Evolutionary conservation across 2,888 invertebrate species (phyloP), one percentile per base, ranked within the genome.

Genomic region (Microdon myrmicae): DNA sequence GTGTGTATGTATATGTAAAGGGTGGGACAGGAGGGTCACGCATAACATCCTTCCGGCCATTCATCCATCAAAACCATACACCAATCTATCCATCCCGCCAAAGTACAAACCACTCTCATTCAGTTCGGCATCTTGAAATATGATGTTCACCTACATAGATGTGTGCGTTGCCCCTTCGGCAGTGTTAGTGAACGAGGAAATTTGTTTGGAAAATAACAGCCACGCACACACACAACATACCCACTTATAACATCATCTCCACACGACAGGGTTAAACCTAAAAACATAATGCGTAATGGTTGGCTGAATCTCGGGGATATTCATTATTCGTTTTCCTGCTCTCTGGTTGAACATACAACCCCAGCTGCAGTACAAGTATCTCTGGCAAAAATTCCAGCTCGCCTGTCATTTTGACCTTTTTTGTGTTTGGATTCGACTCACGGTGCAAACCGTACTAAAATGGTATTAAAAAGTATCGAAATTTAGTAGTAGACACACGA

Each of bases 251-350:
- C 16, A 12, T 17, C 10, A 41, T 16, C n/a, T n/a, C n/a, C n/a
- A n/a, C n/a, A n/a, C 41, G 45, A 64, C 56, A 64, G 67, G 67
- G 67, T 56, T 68, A 68, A 59, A 68, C 67, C 67, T 67, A 68
- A 68, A 68, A 67, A 68, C 64, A 64, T 67, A 68, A 66, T 68
- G 68, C 67, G 60, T 68, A 66, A 68, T 68, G 68, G 68, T 68
- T 68, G 67, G 68, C 47, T 68, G 68, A 54, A 51, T 68, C 43
- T 61, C 59, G 48, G 49, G 45, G 47, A 54, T 60, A 49, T 55
- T 60, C 60, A 55, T 60, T 60, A 10, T n/a, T 49, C 54, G 54
- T 55, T 55, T 47, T 39, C 16, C 51, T 53, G 66, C 34, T 58
- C 44, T 54, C 66, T 53, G 44, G 56, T 47, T 32, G 48, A 10